Evolutionary conservation across 2,888 invertebrate species (phyloP).

Genomic region (Tridacna gigas): DNA sequence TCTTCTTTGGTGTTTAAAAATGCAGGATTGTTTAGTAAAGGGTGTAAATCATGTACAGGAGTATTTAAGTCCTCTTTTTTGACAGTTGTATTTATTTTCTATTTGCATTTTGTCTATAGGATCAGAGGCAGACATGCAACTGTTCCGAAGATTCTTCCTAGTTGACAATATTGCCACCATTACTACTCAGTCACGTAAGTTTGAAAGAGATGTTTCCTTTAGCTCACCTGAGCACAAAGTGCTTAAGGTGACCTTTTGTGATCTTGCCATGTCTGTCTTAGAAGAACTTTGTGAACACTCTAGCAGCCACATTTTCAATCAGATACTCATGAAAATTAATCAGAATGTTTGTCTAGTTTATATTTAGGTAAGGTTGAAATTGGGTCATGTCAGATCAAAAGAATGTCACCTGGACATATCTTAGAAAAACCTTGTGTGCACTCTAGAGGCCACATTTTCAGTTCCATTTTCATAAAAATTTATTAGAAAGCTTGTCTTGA

Average conservation of each 20-base stretch:
- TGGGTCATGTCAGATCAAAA: background rate
- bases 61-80: too few relatives aligned
- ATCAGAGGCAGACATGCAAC: conserved; percentile 64
- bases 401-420: background rate
- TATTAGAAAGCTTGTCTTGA: background rate
- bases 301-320: background rate
- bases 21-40: too few relatives aligned
- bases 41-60: too few relatives aligned
- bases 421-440: background rate
- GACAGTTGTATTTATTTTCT: background rate
- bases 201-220: background rate
- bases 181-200: conserved; percentile 17
- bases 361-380: background rate
- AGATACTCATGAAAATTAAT: background rate
- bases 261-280: background rate
- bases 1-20: too few relatives aligned
- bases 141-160: conserved; percentile 90
- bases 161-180: conserved; percentile 86
- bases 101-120: background rate
- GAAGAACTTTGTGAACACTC: background rate
- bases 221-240: background rate
- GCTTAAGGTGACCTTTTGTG: background rate
- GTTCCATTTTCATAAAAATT: background rate
- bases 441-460: background rate
- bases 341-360: background rate